Percentiles rank a stretch among this genome's conserved stretches.
These are phyloP conservation scores for Arrhamphus sclerolepis DNA, from an alignment of 2,797 vertebrate genomes.

Conservation along the genomic window DNA sequence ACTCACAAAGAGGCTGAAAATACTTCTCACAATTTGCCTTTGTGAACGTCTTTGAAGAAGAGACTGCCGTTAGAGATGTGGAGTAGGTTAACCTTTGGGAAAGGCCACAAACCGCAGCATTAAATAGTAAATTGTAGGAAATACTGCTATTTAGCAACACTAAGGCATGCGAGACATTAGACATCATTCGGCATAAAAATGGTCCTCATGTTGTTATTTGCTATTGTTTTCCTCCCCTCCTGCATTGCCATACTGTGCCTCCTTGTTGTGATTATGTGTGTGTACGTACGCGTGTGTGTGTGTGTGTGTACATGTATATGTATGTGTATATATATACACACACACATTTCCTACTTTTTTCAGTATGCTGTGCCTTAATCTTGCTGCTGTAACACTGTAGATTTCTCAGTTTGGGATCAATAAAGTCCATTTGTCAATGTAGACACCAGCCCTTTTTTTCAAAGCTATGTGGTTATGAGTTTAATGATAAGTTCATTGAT, in stretches of 20 bases:
- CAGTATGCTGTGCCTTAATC: no score
- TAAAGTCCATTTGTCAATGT: no score
- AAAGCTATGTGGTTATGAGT: no score
- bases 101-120: background rate
- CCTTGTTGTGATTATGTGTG: constrained; percentile 19
- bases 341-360: no score
- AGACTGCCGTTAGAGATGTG: background rate
- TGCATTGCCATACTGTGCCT: constrained; percentile 52
- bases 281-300: constrained; percentile 1
- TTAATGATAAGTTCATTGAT: no score
- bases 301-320: no score
- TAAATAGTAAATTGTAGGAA: background rate
- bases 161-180: background rate
- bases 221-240: constrained; percentile 41
- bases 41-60: background rate
- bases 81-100: background rate
- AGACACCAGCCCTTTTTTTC: no score
- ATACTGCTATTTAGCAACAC: background rate
- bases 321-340: no score
- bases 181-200: constrained; percentile 16
- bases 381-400: no score
- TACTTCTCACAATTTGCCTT: background rate
- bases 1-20: constrained; percentile 24
- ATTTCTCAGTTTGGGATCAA: no score
- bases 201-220: constrained; percentile 35